These are phyloP conservation scores for Ladona fulva DNA, from an alignment of 1,140 invertebrate species.

Conservation along the genomic window DNA sequence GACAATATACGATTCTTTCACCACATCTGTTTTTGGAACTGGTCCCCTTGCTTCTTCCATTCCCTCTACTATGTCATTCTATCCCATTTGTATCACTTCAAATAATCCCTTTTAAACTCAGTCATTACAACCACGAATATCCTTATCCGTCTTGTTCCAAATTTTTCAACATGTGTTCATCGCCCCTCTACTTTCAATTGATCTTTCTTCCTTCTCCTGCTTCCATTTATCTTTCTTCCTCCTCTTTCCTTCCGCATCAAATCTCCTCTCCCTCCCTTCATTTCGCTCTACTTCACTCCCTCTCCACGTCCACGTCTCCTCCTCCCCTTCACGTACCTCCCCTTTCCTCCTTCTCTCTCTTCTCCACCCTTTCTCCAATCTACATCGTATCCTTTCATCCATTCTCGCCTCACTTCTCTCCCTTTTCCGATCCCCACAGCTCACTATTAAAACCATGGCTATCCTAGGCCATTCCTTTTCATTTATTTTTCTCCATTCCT, in stretches of 20 bases:
- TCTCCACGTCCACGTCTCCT: neutral
- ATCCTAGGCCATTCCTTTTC: too few species aligned
- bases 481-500: too few species aligned
- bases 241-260: neutral
- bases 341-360: neutral
- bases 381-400: neutral
- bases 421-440: too few species aligned
- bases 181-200: neutral
- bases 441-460: too few species aligned
- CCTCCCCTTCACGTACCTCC: neutral
- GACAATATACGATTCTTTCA: too few species aligned
- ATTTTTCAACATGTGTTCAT: neutral
- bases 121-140: neutral
- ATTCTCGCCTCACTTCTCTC: neutral
- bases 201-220: neutral
- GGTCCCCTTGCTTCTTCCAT: neutral
- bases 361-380: neutral
- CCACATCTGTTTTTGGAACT: too few species aligned
- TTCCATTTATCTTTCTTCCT: neutral
- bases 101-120: neutral
- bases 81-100: neutral
- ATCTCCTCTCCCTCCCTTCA: neutral
- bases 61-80: neutral
- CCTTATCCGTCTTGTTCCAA: neutral
- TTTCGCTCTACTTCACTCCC: neutral